Evolutionary conservation across 2,113 vertebrate genomes (phyloP).

Genomic region (Apistogramma diplotaenia): DNA sequence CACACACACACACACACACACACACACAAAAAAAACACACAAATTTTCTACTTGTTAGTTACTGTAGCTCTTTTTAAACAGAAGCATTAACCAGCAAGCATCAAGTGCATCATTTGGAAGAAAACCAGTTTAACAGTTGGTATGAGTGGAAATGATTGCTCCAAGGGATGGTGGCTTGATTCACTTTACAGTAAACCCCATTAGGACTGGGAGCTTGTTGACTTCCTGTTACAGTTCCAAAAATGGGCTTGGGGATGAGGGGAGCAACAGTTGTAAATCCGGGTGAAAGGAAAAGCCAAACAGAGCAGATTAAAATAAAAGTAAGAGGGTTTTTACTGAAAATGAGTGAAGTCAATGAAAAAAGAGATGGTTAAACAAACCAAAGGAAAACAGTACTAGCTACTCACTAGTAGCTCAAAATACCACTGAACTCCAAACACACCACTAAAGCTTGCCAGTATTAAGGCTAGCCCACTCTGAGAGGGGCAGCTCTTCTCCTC

Average conservation of each 20-base stretch:
- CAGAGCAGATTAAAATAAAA: background rate
- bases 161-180: background rate
- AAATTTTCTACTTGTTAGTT: conserved; percentile 1
- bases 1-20: too few relatives aligned
- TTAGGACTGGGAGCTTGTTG: background rate
- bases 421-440: background rate
- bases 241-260: background rate
- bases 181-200: background rate
- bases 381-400: background rate
- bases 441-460: background rate
- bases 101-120: background rate
- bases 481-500: background rate
- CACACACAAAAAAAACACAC: too few relatives aligned
- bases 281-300: background rate
- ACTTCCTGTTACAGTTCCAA: background rate
- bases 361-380: background rate
- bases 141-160: background rate
- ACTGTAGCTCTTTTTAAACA: background rate
- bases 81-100: background rate
- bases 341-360: background rate
- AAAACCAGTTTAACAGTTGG: background rate
- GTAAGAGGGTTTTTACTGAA: background rate
- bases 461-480: background rate
- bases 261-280: background rate
- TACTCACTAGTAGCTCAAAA: too few relatives aligned